A percentile compares a stretch with the other conserved stretches of the same genome.
phyloP scores from a whole-genome alignment of 1,140 invertebrate genomes.

The Mylabris phalerata region DNA sequence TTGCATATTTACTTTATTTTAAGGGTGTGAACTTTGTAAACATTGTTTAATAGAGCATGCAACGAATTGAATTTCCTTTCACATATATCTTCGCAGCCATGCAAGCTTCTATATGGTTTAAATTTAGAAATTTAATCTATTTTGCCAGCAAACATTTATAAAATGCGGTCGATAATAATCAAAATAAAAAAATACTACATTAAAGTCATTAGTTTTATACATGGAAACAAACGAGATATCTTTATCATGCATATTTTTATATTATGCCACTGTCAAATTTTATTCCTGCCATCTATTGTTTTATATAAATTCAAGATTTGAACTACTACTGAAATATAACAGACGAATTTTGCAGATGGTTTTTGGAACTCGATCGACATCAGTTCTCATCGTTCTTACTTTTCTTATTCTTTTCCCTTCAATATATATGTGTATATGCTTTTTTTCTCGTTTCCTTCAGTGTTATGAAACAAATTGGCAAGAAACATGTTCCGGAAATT shows the following conservation, averaged over 20 bases:
- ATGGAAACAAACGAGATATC: background rate
- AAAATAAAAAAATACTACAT: too few relatives aligned
- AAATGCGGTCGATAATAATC: too few relatives aligned
- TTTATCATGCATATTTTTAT: background rate
- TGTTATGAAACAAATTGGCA: background rate
- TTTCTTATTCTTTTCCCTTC: too few relatives aligned
- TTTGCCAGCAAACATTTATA: slow-evolving; percentile 8
- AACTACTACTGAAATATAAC: too few relatives aligned
- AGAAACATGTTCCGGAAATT: background rate
- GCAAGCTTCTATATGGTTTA: slow-evolving; percentile 14
- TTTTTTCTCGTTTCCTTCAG: background rate
- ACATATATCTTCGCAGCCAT: slow-evolving; percentile 20
- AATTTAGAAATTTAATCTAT: slow-evolving; percentile 12
- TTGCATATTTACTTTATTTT: slow-evolving; percentile 14
- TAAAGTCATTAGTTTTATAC: too few relatives aligned
- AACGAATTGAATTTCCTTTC: slow-evolving; percentile 24
- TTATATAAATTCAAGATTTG: too few relatives aligned
- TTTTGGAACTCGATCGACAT: too few relatives aligned
- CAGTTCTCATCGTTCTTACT: too few relatives aligned
- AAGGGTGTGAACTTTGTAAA: slow-evolving; percentile 21
- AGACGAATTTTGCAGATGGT: too few relatives aligned
- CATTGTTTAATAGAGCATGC: slow-evolving; percentile 23
- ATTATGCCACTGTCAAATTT: background rate
- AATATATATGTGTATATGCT: too few relatives aligned
- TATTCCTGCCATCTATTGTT: too few relatives aligned